These are phyloP conservation scores for Streptopelia turtur DNA, from an alignment of 2,797 vertebrate species.

Conservation along the genomic window DNA sequence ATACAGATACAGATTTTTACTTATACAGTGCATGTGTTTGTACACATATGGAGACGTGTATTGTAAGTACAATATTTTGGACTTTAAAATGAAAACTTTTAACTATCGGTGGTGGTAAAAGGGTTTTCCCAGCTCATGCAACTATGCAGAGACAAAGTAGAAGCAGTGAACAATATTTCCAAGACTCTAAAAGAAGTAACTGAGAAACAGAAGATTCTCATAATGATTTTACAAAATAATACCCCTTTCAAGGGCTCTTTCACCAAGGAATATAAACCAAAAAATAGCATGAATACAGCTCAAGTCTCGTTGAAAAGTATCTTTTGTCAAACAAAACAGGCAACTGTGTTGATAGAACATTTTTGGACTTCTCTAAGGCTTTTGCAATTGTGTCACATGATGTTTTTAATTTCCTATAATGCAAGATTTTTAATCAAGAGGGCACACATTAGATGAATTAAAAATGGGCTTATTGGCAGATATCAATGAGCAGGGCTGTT, in stretches of 20 bases:
- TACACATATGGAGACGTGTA: neutral
- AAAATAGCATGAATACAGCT: neutral
- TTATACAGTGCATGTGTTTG: neutral
- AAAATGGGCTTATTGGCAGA: conserved; percentile 32
- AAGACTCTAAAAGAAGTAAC: neutral
- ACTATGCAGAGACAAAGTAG: conserved; percentile 14
- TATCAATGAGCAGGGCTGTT: conserved; percentile 29
- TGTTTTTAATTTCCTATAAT: conserved; percentile 60
- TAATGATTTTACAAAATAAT: neutral
- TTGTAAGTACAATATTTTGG: neutral
- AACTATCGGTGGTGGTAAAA: neutral
- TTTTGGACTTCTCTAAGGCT: conserved; percentile 5
- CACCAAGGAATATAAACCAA: neutral
- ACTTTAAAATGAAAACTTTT: neutral
- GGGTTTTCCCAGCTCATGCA: neutral
- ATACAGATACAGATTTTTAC: neutral
- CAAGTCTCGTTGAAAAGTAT: neutral
- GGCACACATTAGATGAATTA: conserved; percentile 48
- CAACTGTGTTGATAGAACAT: neutral
- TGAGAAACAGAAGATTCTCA: neutral
- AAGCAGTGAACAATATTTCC: neutral
- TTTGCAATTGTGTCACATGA: neutral
- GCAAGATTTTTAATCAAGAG: conserved; percentile 60
- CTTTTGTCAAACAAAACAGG: neutral
- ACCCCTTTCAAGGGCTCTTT: neutral